Base-by-base conservation (phyloP, 2,888 invertebrate genomes). In the Phasia obesa region DNA sequence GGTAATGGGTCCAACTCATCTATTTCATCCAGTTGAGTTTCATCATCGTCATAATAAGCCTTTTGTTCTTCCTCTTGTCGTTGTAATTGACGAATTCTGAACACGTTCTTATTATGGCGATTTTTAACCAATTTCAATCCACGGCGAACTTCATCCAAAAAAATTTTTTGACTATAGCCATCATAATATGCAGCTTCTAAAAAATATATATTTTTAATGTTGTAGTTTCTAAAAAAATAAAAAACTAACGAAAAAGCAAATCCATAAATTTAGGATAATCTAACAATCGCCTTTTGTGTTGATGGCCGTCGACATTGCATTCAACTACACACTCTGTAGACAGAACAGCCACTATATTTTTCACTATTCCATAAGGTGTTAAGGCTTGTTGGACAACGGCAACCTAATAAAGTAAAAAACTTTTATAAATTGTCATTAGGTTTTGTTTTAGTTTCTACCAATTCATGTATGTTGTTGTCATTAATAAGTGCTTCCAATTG, bases 211-310 rank as follows among this genome's bases (percentile, higher is more conserved):
- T n/a, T n/a, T n/a, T n/a, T n/a, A n/a, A n/a, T n/a, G n/a, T 1
- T 15, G 15, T n/a, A 42, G n/a, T 42, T n/a, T 42, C 19, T 47
- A 27, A 17, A 38, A 27, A 5, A 62, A 19, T n/a, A 31, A 49
- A n/a, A 0, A 25, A 78, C 78, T 65, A 21, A 83, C 82, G 74
- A 38, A 60, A 83, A 9, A 83, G 59, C 25, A 70, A 19, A 60
- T 82, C 82, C 49, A 82, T 75, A 64, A 78, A 83, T 59, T 75
- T 70, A 1, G 35, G n/a, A 44, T 78, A 70, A 55, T 78, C 71
- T 17, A 70, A 57, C 17, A 78, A 69, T 44, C 82, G 69, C 35
- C 4, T 35, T 51, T 82, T 78, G 2, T 64, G 19, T 15, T 74
- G 69, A 15, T 38, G 31, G 5, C 77, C 77, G 62, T 82, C 77